Base-by-base conservation (phyloP, 2,888 invertebrate species). In the Thumatha senex region DNA sequence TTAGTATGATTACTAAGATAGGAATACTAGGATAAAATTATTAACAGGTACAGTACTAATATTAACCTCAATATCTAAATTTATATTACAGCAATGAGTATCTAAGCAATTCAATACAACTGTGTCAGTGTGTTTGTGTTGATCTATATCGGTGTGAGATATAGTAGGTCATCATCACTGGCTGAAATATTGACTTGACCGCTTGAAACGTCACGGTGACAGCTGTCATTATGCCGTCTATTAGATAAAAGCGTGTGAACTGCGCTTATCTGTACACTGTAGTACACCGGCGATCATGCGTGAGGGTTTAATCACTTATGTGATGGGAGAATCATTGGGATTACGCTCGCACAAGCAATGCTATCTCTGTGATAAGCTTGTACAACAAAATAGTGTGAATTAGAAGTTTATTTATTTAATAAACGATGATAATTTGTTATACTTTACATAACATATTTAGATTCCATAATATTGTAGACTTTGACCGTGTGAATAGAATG, bases 201-300 rank as follows among this genome's bases (percentile, higher is more conserved):
- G 54, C 46, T 56, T 48, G 46, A 64, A 70, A 67, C 69, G 72
- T 70, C 67, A 70, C 51, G 47, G 45, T 74, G 77, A 76, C 75
- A 78, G 74, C 72, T 80, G 82, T 74, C 77, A 78, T 54, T 57
- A 61, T 76, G 74, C 73, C 72, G 76, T 74, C 64, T 74, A 69
- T 74, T 70, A 78, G 79, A 80, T 82, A 81, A 73, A 58, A 61
- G 63, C 80, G 82, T 87, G 86, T 81, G 86, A 87, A 82, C 78
- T 62, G 35, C 40, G 56, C 72, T 85, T 86, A 86, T 86, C 84
- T 24, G 18, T 24, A 24, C 18, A 24, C 18, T 24, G 11, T 31
- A 61, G 54, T 55, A 33, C 54, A 56, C 60, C 60, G 52, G 52
- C 65, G 58, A 65, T 72, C 66, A 61, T 52, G 63, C 65, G 67